These are phyloP conservation scores for Stenolophus ochropezus DNA, from an alignment of 2,888 invertebrate genomes.

Conservation along the genomic window DNA sequence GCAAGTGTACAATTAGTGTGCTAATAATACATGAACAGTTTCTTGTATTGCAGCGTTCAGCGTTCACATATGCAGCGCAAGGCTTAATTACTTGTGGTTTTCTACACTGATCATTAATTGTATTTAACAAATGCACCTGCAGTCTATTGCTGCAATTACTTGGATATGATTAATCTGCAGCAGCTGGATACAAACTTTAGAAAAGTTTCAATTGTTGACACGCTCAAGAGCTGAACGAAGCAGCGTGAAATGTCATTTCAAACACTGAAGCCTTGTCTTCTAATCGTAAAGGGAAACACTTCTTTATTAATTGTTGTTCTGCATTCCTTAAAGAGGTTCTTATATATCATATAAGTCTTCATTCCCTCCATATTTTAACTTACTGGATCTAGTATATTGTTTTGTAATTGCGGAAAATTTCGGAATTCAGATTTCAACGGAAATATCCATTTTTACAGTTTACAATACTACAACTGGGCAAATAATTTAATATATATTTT, in stretches of 20 bases:
- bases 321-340: too few relatives aligned
- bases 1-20: constrained; percentile 2
- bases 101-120: constrained; percentile 26
- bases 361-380: too few relatives aligned
- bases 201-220: background rate
- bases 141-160: constrained; percentile 15
- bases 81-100: constrained; percentile 15
- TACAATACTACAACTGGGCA: too few relatives aligned
- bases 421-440: too few relatives aligned
- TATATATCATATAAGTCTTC: too few relatives aligned
- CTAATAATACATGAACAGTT: constrained; percentile 15
- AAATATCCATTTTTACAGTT: too few relatives aligned
- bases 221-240: background rate
- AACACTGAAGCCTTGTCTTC: background rate
- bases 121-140: constrained; percentile 22
- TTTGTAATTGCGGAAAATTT: too few relatives aligned
- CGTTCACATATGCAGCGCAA: constrained; percentile 2
- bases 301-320: background rate
- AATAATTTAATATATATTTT: too few relatives aligned
- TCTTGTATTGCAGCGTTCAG: background rate
- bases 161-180: constrained; percentile 5
- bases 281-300: background rate
- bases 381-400: too few relatives aligned
- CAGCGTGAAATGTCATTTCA: background rate
- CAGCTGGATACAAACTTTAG: background rate